Base-by-base conservation (phyloP, 2,888 invertebrate genomes). In the Lampropteryx suffumata region DNA sequence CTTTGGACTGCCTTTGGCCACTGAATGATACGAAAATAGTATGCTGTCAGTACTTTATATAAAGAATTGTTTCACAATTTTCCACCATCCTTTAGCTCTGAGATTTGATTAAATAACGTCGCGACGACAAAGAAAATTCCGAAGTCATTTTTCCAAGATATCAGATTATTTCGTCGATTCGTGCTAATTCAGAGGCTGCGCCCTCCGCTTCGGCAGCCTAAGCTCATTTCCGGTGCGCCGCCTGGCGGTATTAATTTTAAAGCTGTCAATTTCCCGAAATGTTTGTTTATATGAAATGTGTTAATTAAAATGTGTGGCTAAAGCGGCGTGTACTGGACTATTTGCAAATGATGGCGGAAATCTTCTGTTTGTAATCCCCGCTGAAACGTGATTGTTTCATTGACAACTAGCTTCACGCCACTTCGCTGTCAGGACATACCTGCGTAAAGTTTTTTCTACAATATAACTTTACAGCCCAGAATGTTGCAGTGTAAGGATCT, bases 211-310 rank as follows among this genome's bases (percentile, higher is more conserved):
- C 58, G 55, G 68, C 66, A 63, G 91, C 92, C 92, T 92, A 92
- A 92, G 91, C 92, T 92, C 92, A 93, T 93, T 93, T 93, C 93
- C 93, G 77, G 92, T 82, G 90, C 87, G 90, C 92, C 92, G 92
- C 91, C 92, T 92, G 92, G 90, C 90, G 91, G 92, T 92, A 92
- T 93, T 93, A 93, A 93, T 93, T 93, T 93, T 92, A 93, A 55
- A 45, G 52, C 50, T 50, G 58, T 58, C 88, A 84, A 82, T 83
- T 75, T 51, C 62, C 55, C 50, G 26, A 40, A 44, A 51, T 50
- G 51, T 58, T 55, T 41, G 45, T 44, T 13, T 44, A 36, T 43
- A 48, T 43, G 37, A 43, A 43, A 44, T 29, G 21, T 47, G 43
- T 52, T 52, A 47, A 52, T 52, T 47, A 43, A 43, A 35, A 69